phyloP scores from a whole-genome alignment of 2,797 vertebrate genomes.

The Enteromius afrohamiltoni region DNA sequence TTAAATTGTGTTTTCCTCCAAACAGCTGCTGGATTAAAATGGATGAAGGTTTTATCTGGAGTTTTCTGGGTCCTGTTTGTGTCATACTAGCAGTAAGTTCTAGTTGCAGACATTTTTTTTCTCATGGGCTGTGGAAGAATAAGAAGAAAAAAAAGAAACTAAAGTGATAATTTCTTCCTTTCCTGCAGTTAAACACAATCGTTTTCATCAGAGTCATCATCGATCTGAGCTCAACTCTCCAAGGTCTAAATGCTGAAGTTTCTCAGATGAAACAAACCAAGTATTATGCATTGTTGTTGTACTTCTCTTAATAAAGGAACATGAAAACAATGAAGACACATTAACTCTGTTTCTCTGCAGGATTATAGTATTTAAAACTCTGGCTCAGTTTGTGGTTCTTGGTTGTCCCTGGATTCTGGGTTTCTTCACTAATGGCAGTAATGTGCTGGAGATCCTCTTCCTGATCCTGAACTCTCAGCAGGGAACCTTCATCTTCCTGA shows the following conservation, averaged over 20 bases:
- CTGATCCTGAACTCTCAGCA: slow-evolving; percentile 74
- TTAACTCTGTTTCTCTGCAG: slow-evolving; percentile 51
- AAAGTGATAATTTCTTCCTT: too few species aligned
- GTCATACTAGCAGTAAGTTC: slow-evolving; percentile 64
- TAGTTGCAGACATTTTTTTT: too few species aligned
- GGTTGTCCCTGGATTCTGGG: slow-evolving; percentile 77
- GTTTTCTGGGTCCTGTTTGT: slow-evolving; percentile 70
- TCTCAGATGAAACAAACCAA: slow-evolving; percentile 23
- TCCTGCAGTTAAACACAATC: slow-evolving; percentile 1
- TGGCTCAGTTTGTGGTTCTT: slow-evolving; percentile 74
- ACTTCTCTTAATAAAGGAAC: too few species aligned
- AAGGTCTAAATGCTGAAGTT: neutral
- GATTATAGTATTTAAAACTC: slow-evolving; percentile 72
- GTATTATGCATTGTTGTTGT: neutral
- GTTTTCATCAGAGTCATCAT: slow-evolving; percentile 3
- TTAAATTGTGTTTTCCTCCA: neutral
- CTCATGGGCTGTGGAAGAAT: too few species aligned
- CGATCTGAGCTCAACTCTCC: neutral
- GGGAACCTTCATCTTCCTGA: neutral
- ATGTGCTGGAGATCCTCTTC: slow-evolving; percentile 70
- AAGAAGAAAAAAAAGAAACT: too few species aligned
- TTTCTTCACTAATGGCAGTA: slow-evolving; percentile 64
- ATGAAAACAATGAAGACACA: neutral
- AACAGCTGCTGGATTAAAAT: slow-evolving; percentile 62
- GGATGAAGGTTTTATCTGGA: slow-evolving; percentile 68